Conservation (phyloP, 1,140 invertebrate genomes). For the Platorchestia sp. region DNA sequence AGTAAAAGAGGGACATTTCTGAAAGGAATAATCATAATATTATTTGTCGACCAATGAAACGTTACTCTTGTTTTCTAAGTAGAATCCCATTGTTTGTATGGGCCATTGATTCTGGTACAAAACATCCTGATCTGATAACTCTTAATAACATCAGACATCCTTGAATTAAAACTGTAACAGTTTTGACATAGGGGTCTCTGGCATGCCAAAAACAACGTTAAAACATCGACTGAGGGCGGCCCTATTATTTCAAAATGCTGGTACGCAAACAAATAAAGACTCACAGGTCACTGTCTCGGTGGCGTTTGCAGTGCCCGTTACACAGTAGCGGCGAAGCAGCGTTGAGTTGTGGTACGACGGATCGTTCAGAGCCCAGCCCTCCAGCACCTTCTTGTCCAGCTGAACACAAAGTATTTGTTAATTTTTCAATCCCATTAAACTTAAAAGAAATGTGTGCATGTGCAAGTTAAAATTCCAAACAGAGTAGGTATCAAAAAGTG, state of each 20-base stretch:
- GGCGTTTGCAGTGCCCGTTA: background rate
- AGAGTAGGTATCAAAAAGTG: background rate
- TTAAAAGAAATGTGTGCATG: background rate
- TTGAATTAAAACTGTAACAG: background rate
- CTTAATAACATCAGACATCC: background rate
- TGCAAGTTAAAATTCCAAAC: background rate
- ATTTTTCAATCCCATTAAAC: background rate
- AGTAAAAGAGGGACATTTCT: background rate
- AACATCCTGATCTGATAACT: background rate
- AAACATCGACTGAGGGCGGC: too few relatives aligned
- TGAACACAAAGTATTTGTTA: conserved; percentile 61
- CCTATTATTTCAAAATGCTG: background rate
- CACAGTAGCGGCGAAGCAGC: conserved; percentile 65
- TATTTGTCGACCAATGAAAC: background rate
- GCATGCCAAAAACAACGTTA: too few relatives aligned
- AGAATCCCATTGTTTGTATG: background rate
- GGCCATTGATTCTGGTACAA: background rate
- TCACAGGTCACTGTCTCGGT: conserved; percentile 25
- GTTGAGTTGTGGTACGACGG: conserved; percentile 68
- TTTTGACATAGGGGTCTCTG: too few relatives aligned
- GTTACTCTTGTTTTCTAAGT: background rate
- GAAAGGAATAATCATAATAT: background rate
- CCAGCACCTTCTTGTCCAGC: conserved; percentile 72
- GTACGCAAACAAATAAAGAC: background rate
- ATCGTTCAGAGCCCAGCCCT: conserved; percentile 69